Evolutionary conservation across 2,888 invertebrate species (phyloP), one percentile per base, ranked within the genome.

Genomic region (Netelia fuscicornis): DNA sequence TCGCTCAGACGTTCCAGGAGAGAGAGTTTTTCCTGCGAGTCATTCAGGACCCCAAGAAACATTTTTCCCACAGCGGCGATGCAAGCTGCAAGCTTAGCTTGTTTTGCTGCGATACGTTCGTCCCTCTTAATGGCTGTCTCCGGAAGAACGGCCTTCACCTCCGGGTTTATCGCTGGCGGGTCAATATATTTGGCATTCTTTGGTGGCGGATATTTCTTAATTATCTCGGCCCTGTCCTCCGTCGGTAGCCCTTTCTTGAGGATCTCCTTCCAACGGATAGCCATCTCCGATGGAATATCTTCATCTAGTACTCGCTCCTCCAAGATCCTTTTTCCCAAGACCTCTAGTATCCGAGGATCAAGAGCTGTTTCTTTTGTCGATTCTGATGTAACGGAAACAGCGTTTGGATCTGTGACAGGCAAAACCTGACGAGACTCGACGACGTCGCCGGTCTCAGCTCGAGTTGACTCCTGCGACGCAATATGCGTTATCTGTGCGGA

Each of bases 51-150:
- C 70, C 64, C 72, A 37, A 86, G n/a, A 42, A 42, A 78, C 54
- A 62, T 68, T 48, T 56, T 60, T n/a, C 74, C 17, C 17, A 17
- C 17, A 17, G 17, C 17, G 17, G 17, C 17, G 17, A 17, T 17
- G 17, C 17, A 17, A 17, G 17, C 17, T 17, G 17, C 17, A 52
- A 86, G 58, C n/a, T 71, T 71, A 20, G 30, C 60, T 56, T 83
- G 83, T 11, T 86, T 82, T 8, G 71, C 77, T 2, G 56, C 54
- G 23, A 86, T 79, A 5, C 76, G 64, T 3, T 64, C 77, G 54
- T 84, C 86, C 37, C 86, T 77, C n/a, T 81, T 77, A 13, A 71
- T 65, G 11, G 48, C 58, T 2, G 71, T 11, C 10, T 86, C 83
- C 20, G 79, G 70, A 0, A 86, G 60, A 23, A 67, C 58, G 2